Conservation (phyloP, 2,113 vertebrate species). For the Halcyon malimbica region DNA sequence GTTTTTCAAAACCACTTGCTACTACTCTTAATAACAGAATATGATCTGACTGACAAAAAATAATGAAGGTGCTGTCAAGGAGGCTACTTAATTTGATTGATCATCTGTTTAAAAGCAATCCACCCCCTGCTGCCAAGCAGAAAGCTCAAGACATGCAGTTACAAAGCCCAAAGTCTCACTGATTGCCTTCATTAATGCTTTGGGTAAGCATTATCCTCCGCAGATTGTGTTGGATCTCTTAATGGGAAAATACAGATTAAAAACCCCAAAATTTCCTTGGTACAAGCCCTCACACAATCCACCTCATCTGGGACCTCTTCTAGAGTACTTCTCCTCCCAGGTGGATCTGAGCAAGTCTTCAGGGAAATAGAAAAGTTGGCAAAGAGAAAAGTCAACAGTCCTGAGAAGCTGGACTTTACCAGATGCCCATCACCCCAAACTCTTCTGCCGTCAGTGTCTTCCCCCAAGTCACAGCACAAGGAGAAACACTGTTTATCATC, state of each 20-base stretch:
- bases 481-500: not conserved
- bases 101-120: not conserved
- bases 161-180: not conserved
- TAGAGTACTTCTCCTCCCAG: not conserved
- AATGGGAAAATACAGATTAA: not conserved
- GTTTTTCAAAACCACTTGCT: not conserved
- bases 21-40: not conserved
- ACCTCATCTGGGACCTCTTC: not conserved
- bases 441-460: not conserved
- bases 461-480: fast-evolving
- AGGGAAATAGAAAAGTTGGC: not conserved
- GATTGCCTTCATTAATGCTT: not conserved
- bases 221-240: not conserved
- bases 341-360: not conserved
- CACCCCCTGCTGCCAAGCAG: not conserved
- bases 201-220: not conserved
- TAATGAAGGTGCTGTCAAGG: not conserved
- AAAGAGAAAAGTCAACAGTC: not conserved
- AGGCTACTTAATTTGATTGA: conserved; percentile 13
- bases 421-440: not conserved
- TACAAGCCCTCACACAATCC: not conserved
- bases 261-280: not conserved
- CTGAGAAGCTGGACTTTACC: not conserved
- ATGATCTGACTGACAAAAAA: not conserved
- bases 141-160: not conserved